Conservation (phyloP, 2,797 vertebrate species). For the Melopsittacus undulatus region DNA sequence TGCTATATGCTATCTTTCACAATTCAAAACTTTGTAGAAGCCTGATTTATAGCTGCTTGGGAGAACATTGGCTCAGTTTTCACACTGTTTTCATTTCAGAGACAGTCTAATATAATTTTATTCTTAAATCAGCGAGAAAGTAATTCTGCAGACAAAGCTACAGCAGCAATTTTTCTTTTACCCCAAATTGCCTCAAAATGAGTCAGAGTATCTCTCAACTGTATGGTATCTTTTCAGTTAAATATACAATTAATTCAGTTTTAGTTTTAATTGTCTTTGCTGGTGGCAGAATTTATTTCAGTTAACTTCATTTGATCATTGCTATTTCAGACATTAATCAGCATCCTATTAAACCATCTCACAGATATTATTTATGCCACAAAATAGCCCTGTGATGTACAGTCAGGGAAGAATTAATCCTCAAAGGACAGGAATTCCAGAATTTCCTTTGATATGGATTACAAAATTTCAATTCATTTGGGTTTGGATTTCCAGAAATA, state of each 20-base stretch:
- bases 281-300: constrained; percentile 43
- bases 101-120: background rate
- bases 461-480: background rate
- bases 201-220: background rate
- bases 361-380: background rate
- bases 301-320: constrained; percentile 46
- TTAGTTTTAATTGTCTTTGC: constrained; percentile 40
- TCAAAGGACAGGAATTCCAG: background rate
- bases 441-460: background rate
- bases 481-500: background rate
- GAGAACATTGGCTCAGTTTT: background rate
- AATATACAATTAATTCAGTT: constrained; percentile 15
- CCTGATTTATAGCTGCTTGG: background rate
- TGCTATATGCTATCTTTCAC: background rate
- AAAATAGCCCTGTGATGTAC: background rate
- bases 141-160: background rate
- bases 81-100: background rate
- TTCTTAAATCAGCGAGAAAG: background rate
- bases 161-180: background rate
- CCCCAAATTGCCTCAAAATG: background rate
- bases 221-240: constrained; percentile 12
- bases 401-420: background rate
- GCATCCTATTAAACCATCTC: constrained; percentile 24
- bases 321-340: constrained; percentile 31
- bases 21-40: background rate